Conservation (phyloP, 2,797 vertebrate genomes). For the Erpetoichthys calabaricus region DNA sequence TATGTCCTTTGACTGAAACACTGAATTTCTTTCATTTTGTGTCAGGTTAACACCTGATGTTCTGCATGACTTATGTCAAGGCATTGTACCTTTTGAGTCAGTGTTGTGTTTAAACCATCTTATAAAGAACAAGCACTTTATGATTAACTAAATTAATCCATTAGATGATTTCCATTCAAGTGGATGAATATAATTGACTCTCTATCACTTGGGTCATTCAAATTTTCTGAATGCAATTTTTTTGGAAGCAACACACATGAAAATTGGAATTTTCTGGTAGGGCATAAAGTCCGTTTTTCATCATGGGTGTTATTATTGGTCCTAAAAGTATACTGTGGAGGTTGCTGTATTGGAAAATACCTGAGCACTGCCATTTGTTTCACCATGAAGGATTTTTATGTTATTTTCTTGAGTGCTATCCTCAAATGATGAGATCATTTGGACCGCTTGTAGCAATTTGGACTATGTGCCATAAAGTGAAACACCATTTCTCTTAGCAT, state of each 20-base stretch:
- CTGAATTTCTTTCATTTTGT: conserved; percentile 16
- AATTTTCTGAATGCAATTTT: conserved; percentile 4
- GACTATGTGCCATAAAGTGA: conserved; percentile 17
- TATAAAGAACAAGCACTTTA: not conserved
- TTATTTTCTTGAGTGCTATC: conserved; percentile 17
- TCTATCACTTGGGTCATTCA: not conserved
- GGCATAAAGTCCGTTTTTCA: conserved; percentile 7
- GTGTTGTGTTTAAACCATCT: not conserved
- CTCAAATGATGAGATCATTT: conserved; percentile 14
- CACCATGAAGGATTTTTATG: conserved; percentile 7
- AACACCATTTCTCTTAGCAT: conserved; percentile 16
- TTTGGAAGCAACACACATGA: conserved; percentile 14
- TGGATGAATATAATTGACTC: no score
- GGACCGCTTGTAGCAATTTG: conserved; percentile 13
- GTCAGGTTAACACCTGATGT: conserved; percentile 8
- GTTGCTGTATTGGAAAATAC: conserved; percentile 20
- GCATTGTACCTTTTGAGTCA: conserved; percentile 13
- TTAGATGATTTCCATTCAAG: no score
- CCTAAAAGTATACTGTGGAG: conserved; percentile 11
- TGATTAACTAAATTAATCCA: no score
- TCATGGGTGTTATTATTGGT: conserved; percentile 15
- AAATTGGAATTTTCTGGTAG: conserved; percentile 17
- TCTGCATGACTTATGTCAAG: conserved; percentile 16
- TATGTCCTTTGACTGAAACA: conserved; percentile 10
- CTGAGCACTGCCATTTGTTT: conserved; percentile 12